Percentiles rank a stretch among this genome's conserved stretches.
Evolutionary conservation across 64 coral and sea anemone species (phyloP).

Genomic region (Pocillopora damicornis): DNA sequence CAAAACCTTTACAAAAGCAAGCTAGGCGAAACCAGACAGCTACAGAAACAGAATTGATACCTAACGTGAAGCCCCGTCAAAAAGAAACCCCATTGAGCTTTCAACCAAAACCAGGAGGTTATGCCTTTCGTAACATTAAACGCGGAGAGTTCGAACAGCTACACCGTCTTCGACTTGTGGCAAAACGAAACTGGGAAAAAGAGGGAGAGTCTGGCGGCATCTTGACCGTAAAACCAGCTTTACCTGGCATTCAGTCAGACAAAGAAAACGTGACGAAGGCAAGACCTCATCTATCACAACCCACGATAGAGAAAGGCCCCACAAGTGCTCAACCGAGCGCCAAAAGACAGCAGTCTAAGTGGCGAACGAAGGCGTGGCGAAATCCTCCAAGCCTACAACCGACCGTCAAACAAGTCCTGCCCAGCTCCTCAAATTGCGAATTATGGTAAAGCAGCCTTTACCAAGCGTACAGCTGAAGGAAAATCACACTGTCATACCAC

Average conservation of each 20-base stretch:
- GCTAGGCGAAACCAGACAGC: not conserved
- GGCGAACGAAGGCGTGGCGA: not conserved
- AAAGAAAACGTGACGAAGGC: not conserved
- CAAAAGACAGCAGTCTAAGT: not conserved
- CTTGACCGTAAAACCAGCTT: slow-evolving; percentile 27
- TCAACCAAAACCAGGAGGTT: not conserved
- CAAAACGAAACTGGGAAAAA: not conserved
- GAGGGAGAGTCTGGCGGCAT: not conserved
- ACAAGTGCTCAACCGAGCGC: not conserved
- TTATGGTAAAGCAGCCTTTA: not conserved
- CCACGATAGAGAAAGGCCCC: not conserved
- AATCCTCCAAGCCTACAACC: not conserved
- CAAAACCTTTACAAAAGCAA: not conserved
- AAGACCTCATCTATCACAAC: not conserved
- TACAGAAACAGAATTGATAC: not conserved
- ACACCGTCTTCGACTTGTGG: not conserved
- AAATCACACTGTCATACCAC: not conserved
- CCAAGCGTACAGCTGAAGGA: not conserved
- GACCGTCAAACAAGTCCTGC: slow-evolving; percentile 5
- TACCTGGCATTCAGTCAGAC: not conserved
- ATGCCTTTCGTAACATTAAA: slow-evolving; percentile 2
- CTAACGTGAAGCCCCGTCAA: not conserved
- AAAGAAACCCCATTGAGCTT: not conserved
- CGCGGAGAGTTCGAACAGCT: not conserved
- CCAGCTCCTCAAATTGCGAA: not conserved